Percentiles rank a stretch among this genome's conserved stretches.
phyloP scores from a whole-genome alignment of 1,140 invertebrate genomes.

The Bilobella aurantiaca region DNA sequence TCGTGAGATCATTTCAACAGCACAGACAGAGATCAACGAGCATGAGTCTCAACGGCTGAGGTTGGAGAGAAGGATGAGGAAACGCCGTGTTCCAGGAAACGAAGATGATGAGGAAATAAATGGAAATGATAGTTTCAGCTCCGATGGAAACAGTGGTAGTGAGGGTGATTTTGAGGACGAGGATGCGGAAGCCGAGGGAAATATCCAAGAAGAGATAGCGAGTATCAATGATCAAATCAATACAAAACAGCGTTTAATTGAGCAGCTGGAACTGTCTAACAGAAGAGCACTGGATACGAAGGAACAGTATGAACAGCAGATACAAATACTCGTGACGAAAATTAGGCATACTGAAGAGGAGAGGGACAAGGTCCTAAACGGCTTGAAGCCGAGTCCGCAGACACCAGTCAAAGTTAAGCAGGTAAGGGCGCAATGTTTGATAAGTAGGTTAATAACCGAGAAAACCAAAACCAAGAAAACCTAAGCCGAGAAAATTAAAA shows the following conservation, averaged over 20 bases:
- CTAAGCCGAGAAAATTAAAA: too few species aligned
- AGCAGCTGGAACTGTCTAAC: conserved; percentile 83
- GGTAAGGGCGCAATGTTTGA: too few species aligned
- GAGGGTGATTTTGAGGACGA: too few species aligned
- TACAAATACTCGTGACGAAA: conserved; percentile 72
- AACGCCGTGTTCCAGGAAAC: too few species aligned
- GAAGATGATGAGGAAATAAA: conserved; percentile 38
- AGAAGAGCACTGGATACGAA: conserved; percentile 68
- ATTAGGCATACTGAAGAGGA: conserved; percentile 86
- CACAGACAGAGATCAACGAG: conserved; percentile 45
- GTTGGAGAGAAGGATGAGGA: conserved; percentile 24
- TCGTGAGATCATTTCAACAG: too few species aligned
- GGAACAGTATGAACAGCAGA: conserved; percentile 87
- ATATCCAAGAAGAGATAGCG: background rate
- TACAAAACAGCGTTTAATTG: conserved; percentile 59
- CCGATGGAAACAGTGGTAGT: conserved; percentile 31
- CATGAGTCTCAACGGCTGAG: conserved; percentile 47
- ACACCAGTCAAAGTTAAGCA: background rate
- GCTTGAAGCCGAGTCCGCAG: conserved; percentile 38
- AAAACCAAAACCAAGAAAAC: too few species aligned
- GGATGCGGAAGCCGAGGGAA: too few species aligned
- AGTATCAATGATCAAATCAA: conserved; percentile 3
- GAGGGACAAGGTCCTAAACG: conserved; percentile 78
- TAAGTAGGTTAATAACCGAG: too few species aligned
- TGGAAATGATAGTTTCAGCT: conserved; percentile 36